phyloP scores from a whole-genome alignment of 2,113 vertebrate species.

The Peromyscus leucopus region DNA sequence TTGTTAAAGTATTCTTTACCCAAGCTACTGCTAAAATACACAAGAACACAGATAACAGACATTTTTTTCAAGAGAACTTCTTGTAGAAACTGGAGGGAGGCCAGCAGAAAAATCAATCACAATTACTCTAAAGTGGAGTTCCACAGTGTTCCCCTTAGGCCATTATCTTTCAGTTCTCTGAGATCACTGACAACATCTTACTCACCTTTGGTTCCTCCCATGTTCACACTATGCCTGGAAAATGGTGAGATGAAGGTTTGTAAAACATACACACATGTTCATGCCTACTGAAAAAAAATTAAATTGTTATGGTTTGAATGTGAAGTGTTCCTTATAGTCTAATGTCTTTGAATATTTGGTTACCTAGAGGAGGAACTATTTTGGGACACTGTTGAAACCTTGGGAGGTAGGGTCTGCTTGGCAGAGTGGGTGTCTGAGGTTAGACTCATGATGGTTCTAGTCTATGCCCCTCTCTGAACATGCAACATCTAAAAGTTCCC shows the following conservation, averaged over 20 bases:
- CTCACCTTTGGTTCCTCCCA: not conserved
- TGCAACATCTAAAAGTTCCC: not conserved
- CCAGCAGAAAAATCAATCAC: constrained; percentile 62
- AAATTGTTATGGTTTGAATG: not conserved
- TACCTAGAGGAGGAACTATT: not conserved
- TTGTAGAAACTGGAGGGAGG: constrained; percentile 36
- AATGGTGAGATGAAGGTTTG: not conserved
- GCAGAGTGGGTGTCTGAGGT: not conserved
- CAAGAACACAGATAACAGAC: not conserved
- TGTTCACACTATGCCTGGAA: not conserved
- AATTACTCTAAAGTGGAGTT: constrained; percentile 49
- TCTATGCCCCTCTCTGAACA: not conserved
- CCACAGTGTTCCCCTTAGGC: not conserved
- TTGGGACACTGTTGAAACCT: not conserved
- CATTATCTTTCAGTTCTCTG: not conserved
- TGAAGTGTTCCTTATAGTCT: not conserved
- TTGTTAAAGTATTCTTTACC: not conserved
- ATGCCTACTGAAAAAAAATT: not conserved
- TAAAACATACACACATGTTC: not conserved
- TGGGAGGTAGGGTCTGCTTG: not conserved
- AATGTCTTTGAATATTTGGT: not conserved
- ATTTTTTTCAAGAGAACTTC: constrained; percentile 29
- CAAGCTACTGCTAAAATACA: not conserved
- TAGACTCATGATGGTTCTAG: not conserved
- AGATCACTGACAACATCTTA: not conserved